Evolutionary conservation across 2,797 vertebrate species (phyloP).

Genomic region (Mormyrus proboscirostris): DNA sequence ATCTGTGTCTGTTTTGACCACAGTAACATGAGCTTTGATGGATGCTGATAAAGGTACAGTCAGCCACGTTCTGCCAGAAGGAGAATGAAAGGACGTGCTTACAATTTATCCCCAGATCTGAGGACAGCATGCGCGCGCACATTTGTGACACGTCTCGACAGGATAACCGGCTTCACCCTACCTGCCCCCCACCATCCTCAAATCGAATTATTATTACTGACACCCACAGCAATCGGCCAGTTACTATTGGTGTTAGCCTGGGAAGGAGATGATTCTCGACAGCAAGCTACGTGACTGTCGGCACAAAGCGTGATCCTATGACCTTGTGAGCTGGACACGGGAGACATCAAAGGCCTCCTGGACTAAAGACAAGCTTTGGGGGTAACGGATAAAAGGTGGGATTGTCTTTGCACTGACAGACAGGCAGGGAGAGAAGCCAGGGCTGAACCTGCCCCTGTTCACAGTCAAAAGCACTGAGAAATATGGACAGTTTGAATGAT

Average conservation of each 20-base stretch:
- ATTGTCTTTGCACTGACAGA: not conserved
- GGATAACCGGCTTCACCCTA: not conserved
- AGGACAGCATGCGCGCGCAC: not conserved
- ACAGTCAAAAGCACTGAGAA: conserved; percentile 30
- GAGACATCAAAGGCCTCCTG: not conserved
- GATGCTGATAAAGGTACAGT: not conserved
- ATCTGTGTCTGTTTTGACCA: not conserved
- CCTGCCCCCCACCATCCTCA: not conserved
- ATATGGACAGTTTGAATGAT: conserved; percentile 34
- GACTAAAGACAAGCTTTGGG: not conserved
- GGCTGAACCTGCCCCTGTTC: not conserved
- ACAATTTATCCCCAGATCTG: not conserved
- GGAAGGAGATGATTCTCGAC: not conserved
- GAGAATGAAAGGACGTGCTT: not conserved
- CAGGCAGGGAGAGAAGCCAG: not conserved
- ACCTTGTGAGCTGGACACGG: not conserved
- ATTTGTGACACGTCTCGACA: not conserved
- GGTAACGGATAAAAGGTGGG: not conserved
- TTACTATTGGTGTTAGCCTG: not conserved
- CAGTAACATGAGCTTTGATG: not conserved
- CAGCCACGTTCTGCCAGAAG: not conserved
- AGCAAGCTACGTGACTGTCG: not conserved
- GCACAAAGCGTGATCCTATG: not conserved
- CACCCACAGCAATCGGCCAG: not conserved
- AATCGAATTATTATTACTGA: not conserved